Conservation (phyloP, 2,797 vertebrate species). For the Anabacerthia variegaticeps region DNA sequence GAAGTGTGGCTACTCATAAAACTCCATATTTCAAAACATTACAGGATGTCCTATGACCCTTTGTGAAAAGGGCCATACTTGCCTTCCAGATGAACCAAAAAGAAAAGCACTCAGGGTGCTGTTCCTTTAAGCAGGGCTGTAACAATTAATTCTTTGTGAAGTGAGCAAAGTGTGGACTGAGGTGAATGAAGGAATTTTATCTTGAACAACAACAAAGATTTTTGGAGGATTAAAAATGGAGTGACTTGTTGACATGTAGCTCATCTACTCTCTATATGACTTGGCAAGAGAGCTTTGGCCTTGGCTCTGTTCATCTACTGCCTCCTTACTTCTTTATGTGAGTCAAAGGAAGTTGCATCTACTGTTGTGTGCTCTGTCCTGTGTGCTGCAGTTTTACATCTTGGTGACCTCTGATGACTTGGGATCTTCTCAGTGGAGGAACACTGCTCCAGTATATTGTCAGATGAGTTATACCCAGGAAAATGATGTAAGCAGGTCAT, state of each 20-base stretch:
- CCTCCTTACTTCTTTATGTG: not conserved
- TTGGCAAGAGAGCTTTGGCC: not conserved
- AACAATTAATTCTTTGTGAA: not conserved
- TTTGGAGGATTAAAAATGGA: not conserved
- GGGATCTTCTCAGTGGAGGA: not conserved
- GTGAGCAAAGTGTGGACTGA: not conserved
- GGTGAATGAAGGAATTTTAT: not conserved
- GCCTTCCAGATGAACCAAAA: not conserved
- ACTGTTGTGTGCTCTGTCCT: not conserved
- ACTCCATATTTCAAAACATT: not conserved
- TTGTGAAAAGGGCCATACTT: not conserved
- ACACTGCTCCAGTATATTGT: not conserved
- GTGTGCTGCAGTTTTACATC: not conserved
- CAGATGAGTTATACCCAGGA: not conserved
- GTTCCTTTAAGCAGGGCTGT: not conserved
- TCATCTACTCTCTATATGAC: not conserved
- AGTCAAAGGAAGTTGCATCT: not conserved
- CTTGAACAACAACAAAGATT: not conserved
- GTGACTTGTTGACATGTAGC: not conserved
- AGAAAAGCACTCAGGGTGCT: not conserved
- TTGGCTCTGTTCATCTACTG: not conserved
- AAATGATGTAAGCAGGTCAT: not conserved
- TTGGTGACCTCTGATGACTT: not conserved
- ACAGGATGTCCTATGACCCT: not conserved
- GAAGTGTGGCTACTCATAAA: not conserved